Evolutionary conservation across 1,140 invertebrate genomes (phyloP).

Genomic region (Rhynchophorus ferrugineus): DNA sequence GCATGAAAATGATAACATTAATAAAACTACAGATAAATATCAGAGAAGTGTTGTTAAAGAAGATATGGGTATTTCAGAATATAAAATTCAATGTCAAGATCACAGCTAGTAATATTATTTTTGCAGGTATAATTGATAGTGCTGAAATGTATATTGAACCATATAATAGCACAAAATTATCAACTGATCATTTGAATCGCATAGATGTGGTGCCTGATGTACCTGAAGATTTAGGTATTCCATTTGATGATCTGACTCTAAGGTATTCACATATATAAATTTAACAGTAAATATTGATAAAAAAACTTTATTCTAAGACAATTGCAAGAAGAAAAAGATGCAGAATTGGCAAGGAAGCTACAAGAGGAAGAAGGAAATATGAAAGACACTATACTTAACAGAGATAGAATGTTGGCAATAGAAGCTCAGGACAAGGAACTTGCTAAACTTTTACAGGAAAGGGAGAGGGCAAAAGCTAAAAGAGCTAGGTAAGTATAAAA

Average conservation of each 20-base stretch:
- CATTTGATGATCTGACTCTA: slow-evolving; percentile 44
- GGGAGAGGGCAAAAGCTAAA: slow-evolving; percentile 62
- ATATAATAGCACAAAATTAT: slow-evolving; percentile 21
- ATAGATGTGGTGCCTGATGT: slow-evolving; percentile 29
- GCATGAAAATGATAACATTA: slow-evolving; percentile 9
- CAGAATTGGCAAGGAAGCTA: slow-evolving; percentile 48
- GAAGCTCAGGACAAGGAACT: slow-evolving; percentile 88
- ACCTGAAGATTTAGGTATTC: slow-evolving; percentile 46
- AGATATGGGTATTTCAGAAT: background rate
- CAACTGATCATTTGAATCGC: slow-evolving; percentile 29
- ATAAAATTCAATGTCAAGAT: background rate
- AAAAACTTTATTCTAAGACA: no score
- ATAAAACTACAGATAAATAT: background rate
- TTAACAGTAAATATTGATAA: background rate
- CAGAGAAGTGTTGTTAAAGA: background rate
- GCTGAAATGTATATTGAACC: slow-evolving; percentile 31
- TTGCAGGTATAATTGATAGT: slow-evolving; percentile 16
- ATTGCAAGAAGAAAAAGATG: slow-evolving; percentile 56
- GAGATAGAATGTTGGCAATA: slow-evolving; percentile 71
- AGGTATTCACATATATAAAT: slow-evolving; percentile 8
- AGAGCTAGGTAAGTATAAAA: slow-evolving; percentile 43
- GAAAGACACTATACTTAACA: slow-evolving; percentile 53
- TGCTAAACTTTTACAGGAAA: slow-evolving; percentile 81
- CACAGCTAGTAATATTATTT: no score
- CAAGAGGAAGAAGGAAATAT: slow-evolving; percentile 52